phyloP scores from a whole-genome alignment of 2,888 invertebrate genomes.

The Zele albiditarsus region DNA sequence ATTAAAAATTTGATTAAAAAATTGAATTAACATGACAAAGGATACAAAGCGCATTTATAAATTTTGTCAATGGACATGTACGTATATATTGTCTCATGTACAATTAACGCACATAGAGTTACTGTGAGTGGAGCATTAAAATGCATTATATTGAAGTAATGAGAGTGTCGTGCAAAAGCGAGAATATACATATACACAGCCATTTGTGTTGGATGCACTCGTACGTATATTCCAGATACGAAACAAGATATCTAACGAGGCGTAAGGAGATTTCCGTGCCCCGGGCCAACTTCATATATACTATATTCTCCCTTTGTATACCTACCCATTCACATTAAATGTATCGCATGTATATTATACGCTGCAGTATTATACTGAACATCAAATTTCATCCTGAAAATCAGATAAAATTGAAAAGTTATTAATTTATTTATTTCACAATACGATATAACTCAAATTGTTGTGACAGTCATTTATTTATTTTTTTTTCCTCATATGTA shows the following conservation, averaged over 20 bases:
- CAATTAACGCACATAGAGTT: slow-evolving; percentile 21
- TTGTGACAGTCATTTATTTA: not conserved
- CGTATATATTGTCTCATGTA: not conserved
- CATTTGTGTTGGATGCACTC: slow-evolving; percentile 47
- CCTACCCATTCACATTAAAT: not conserved
- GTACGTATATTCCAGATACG: slow-evolving; percentile 57
- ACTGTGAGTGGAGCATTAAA: slow-evolving; percentile 61
- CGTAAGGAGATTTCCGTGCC: slow-evolving; percentile 61
- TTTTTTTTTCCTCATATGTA: not conserved
- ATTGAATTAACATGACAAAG: not conserved
- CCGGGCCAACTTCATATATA: slow-evolving; percentile 55
- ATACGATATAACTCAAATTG: not conserved
- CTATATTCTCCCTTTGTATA: slow-evolving; percentile 51
- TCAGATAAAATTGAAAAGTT: not conserved
- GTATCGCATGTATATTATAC: not conserved
- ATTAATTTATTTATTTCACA: not conserved
- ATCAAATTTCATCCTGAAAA: not conserved
- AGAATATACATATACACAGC: slow-evolving; percentile 44
- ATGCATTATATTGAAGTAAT: slow-evolving; percentile 58
- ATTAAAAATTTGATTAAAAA: not conserved
- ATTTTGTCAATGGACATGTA: not conserved
- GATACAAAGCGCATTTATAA: not conserved
- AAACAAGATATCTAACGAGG: slow-evolving; percentile 66
- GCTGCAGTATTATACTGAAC: not conserved
- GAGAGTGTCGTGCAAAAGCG: slow-evolving; percentile 54